Base-by-base conservation (phyloP, 2,888 invertebrate genomes). In the Mesoligia furuncula region DNA sequence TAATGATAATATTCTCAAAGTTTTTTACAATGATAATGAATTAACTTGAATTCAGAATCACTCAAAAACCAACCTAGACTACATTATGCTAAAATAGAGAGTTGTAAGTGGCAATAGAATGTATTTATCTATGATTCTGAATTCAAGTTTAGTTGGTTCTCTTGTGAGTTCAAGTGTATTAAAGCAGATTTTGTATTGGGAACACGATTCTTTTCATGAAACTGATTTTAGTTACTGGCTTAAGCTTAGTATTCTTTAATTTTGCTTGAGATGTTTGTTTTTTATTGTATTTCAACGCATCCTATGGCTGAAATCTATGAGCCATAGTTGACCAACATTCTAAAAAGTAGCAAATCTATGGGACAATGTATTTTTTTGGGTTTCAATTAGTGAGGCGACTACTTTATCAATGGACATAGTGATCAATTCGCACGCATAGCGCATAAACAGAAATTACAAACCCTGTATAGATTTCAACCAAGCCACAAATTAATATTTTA, bases 221-320 rank as follows among this genome's bases (percentile, higher is more conserved):
- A 59, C n/a, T 51, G 36, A 36, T 36, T 57, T 68, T 51, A 48
- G n/a, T 51, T 27, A 67, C 5, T 0, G 17, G 9, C n/a, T 65
- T 45, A 13, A n/a, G 27, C 42, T 75, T 17, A 2, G n/a, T 78
- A 36, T 51, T 57, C 17, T 54, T 62, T 27, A 20, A 48, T 78
- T 62, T 70, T 62, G 51, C 27, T 84, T 64, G 57, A 31, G 27
- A 62, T n/a, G 36, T 69, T 81, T 68, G 31, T 62, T 61, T 83
- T 70, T 59, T 51, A 57, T 75, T 59, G 45, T 76, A 62, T 83
- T 57, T 36, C 66, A 64, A 65, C n/a, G 11, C 24, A 80, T 42
- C 27, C 17, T 27, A 39, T 66, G 72, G 69, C 61, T 85, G 83
- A 85, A 85, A 85, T 82, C 85, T 85, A 69, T 73, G 61, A 67